phyloP scores from a whole-genome alignment of 37 sponge, comb jelly and placozoan species.

The Theonella swinhoei region DNA sequence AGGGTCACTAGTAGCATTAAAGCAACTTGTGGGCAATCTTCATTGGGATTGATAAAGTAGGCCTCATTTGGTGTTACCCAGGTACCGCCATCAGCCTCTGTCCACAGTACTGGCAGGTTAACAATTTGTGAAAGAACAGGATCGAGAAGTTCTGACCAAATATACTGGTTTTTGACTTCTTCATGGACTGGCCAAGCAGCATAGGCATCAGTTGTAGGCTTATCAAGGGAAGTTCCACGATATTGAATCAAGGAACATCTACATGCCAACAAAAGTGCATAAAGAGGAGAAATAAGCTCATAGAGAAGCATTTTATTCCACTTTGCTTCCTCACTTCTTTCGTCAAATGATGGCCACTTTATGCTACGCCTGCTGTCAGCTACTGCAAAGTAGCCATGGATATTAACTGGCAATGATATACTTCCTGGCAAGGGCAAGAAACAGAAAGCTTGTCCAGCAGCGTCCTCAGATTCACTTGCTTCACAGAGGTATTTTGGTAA shows the following conservation, averaged over 20 bases:
- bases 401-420: slow-evolving; percentile 65
- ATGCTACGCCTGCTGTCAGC: slow-evolving; percentile 67
- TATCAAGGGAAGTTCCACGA: neutral
- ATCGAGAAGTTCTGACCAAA: slow-evolving; percentile 52
- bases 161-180: slow-evolving; percentile 7
- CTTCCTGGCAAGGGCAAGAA: slow-evolving; percentile 78
- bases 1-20: slow-evolving; percentile 10
- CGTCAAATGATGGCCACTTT: slow-evolving; percentile 81
- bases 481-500: neutral
- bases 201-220: slow-evolving; percentile 45
- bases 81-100: slow-evolving; percentile 51
- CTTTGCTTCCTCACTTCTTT: slow-evolving; percentile 60
- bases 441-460: slow-evolving; percentile 72
- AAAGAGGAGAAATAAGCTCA: slow-evolving; percentile 40
- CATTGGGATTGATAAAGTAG: neutral
- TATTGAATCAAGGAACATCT: slow-evolving; percentile 34
- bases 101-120: slow-evolving; percentile 33
- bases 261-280: slow-evolving; percentile 47
- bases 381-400: slow-evolving; percentile 86
- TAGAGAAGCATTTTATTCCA: slow-evolving; percentile 69
- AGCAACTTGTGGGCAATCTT: neutral
- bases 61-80: slow-evolving; percentile 45
- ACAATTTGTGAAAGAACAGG: neutral
- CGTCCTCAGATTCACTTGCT: neutral
- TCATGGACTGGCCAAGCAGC: slow-evolving; percentile 48